phyloP scores from a whole-genome alignment of 2,888 invertebrate genomes.

The Clepsis dumicolana region DNA sequence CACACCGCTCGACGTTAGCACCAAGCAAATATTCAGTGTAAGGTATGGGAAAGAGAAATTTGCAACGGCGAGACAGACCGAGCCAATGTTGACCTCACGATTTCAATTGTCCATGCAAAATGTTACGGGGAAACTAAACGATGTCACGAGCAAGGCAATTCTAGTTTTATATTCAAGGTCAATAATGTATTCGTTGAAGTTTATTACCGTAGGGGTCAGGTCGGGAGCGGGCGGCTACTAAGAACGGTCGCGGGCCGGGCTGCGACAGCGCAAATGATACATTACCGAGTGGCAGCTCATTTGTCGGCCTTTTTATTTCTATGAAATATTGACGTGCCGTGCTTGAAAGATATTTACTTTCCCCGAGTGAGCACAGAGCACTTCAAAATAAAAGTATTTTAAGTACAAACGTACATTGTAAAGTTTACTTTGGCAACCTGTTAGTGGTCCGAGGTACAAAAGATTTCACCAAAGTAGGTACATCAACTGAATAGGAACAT shows the following conservation, averaged over 20 bases:
- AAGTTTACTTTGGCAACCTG: not conserved
- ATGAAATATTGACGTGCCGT: slow-evolving; percentile 27
- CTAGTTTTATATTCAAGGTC: slow-evolving; percentile 83
- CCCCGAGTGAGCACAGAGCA: not conserved
- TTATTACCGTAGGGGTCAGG: slow-evolving; percentile 47
- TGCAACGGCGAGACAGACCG: slow-evolving; percentile 76
- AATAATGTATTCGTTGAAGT: slow-evolving; percentile 71
- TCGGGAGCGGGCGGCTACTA: slow-evolving; percentile 33
- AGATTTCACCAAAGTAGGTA: not conserved
- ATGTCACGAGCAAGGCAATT: slow-evolving; percentile 81
- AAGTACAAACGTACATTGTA: not conserved
- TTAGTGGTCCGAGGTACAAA: not conserved
- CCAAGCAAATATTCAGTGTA: slow-evolving; percentile 72
- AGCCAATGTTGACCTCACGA: slow-evolving; percentile 84
- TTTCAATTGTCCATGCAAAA: slow-evolving; percentile 85
- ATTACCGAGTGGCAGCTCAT: slow-evolving; percentile 18
- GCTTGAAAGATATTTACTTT: slow-evolving; percentile 20
- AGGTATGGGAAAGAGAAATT: slow-evolving; percentile 83
- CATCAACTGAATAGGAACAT: not conserved
- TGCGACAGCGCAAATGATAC: slow-evolving; percentile 35
- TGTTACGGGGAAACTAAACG: slow-evolving; percentile 80
- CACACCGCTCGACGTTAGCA: slow-evolving; percentile 59
- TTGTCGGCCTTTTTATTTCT: slow-evolving; percentile 37
- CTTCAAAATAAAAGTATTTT: slow-evolving; percentile 7
- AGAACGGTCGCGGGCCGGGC: slow-evolving; percentile 29